Evolutionary conservation across 2,113 vertebrate genomes (phyloP), one percentile per base, ranked within the genome.

Genomic region (Jaculus jaculus): DNA sequence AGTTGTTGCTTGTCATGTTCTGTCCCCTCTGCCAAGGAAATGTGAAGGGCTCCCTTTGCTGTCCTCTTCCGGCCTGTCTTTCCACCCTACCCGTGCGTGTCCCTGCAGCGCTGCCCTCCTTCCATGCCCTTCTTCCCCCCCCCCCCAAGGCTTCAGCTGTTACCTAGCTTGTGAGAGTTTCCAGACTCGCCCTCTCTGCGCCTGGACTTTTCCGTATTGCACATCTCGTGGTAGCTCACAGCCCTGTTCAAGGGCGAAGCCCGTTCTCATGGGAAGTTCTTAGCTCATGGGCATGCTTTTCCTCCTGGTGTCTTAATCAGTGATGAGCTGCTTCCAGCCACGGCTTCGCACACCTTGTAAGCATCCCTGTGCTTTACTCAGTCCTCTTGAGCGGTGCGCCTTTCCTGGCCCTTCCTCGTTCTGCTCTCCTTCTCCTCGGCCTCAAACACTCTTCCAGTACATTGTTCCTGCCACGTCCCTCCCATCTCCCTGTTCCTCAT

Each of bases 51-150:
- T 34, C 18, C 63, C 18, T 30, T n/a, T 7, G 16, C 72, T 80
- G 11, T 42, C n/a, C 23, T 94, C 26, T 12, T 28, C 12, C 12
- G 6, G 23, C 39, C 26, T 24, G 1, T 28, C 2, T 24, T 39
- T 42, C 13, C 18, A 34, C n/a, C 61, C 26, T 0, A 15, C 17
- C 6, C 18, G 10, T 16, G 20, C 24, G 0, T 5, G 15, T 47
- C 10, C 0, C 37, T 7, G 30, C 80, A 42, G 17, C 12, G 61
- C 30, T 42, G 5, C 5, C n/a, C n/a, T 63, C 54, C 84, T 47
- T 24, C 42, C 39, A 1, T 32, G 74, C n/a, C 71, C 34, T 68
- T 37, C 71, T 20, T 42, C 47, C 23, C n/a, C 2, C 47, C 23
- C n/a, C 2, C 34, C 16, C n/a, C 4, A 1, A 4, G 7, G n/a